Percentiles rank a stretch among this genome's conserved stretches.
Evolutionary conservation across 1,140 invertebrate genomes (phyloP).

Genomic region (Tribolium castaneum): DNA sequence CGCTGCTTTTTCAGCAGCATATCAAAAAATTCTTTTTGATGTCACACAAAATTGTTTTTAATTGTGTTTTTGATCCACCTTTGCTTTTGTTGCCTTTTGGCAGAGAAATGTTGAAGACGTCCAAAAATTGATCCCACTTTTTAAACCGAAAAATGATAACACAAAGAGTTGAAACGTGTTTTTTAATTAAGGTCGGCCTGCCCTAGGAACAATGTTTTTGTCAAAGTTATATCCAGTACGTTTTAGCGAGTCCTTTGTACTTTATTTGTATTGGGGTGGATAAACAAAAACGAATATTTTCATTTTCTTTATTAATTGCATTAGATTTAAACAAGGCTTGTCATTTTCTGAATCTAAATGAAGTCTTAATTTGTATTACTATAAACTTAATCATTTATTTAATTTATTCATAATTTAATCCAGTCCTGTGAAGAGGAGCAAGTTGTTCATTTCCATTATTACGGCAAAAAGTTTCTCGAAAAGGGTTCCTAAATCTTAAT

Average conservation of each 20-base stretch:
- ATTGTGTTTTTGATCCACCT: not conserved
- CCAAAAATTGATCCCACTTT: not conserved
- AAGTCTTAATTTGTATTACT: conserved; percentile 29
- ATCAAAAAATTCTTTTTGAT: not conserved
- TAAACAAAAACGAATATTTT: conserved; percentile 24
- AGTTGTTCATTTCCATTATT: conserved; percentile 26
- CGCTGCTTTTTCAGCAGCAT: not conserved
- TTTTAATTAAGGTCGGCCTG: conserved; percentile 6
- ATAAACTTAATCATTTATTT: conserved; percentile 31
- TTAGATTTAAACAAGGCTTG: conserved; percentile 9
- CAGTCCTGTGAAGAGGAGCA: conserved; percentile 10
- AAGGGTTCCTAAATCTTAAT: conserved; percentile 23
- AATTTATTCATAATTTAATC: conserved; percentile 34
- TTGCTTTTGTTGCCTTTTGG: not conserved
- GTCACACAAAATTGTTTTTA: not conserved
- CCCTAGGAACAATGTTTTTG: conserved; percentile 2
- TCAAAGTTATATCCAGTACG: not conserved
- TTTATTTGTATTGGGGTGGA: conserved; percentile 7
- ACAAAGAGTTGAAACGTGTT: conserved; percentile 10
- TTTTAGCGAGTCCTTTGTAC: not conserved
- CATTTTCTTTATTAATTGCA: conserved; percentile 29
- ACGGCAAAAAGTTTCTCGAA: conserved; percentile 5
- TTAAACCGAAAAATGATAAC: not conserved
- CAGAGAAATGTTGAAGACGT: no score
- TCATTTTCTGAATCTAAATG: conserved; percentile 12